Conservation (phyloP, 2,888 invertebrate species). For the Hyppa rectilinea region DNA sequence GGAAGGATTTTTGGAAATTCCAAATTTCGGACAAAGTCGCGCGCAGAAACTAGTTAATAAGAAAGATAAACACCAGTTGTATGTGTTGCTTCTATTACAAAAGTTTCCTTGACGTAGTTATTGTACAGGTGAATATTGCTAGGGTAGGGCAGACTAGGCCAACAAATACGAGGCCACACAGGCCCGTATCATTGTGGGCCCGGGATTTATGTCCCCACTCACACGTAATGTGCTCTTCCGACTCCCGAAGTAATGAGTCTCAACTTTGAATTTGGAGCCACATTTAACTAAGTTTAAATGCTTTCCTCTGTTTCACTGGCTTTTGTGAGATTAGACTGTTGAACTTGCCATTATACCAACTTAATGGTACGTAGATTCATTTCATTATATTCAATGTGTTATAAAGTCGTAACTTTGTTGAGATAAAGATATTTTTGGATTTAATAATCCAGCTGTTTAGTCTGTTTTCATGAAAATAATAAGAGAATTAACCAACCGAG, state of each 20-base stretch:
- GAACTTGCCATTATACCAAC: conserved; percentile 52
- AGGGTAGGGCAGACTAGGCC: conserved; percentile 15
- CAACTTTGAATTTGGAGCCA: conserved; percentile 62
- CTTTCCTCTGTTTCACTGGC: conserved; percentile 50
- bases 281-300: conserved; percentile 61
- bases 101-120: conserved; percentile 55
- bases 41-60: too few relatives aligned
- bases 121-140: conserved; percentile 61
- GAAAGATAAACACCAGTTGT: conserved; percentile 40
- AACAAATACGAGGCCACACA: conserved; percentile 54
- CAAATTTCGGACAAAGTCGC: too few relatives aligned
- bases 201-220: conserved; percentile 56
- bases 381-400: conserved; percentile 43
- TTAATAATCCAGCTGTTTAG: conserved; percentile 19
- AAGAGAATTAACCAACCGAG: conserved; percentile 13
- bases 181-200: conserved; percentile 52
- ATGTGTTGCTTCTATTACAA: conserved; percentile 46
- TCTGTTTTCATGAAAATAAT: conserved; percentile 14
- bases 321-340: conserved; percentile 51
- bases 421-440: conserved; percentile 23
- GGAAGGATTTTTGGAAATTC: too few relatives aligned
- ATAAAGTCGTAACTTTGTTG: conserved; percentile 35
- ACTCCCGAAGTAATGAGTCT: conserved; percentile 53
- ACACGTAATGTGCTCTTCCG: conserved; percentile 55
- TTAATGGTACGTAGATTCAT: conserved; percentile 46